Base-by-base conservation (phyloP, 2,113 vertebrate species). In the Prolemur simus region DNA sequence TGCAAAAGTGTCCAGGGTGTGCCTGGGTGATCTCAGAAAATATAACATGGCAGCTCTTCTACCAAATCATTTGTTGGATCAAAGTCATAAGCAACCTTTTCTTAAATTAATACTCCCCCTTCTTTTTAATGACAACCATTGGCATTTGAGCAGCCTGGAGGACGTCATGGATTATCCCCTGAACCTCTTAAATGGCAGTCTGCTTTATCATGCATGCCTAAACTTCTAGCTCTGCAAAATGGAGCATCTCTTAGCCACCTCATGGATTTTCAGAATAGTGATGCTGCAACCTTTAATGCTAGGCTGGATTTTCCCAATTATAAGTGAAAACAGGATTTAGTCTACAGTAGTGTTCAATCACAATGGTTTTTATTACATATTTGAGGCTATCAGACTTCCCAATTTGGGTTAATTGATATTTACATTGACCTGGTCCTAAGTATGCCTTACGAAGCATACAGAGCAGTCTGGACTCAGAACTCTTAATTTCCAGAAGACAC, bases 401-500 rank as follows among this genome's bases (percentile, higher is more conserved):
- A 77, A 21, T 64, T 89, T 2, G 1, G 15, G 29, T 69, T 73
- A 71, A 74, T 60, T 82, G 71, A 68, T 87, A 18, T 27, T 87
- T 74, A 76, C 60, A 13, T 58, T 45, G 49, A 77, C 83, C 77
- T 56, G 21, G 11, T 82, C 81, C 37, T 49, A 39, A 84, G 37
- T 85, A 17, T 7, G 13, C 47, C 83, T 91, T 87, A 21, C 63
- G 54, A 89, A 63, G 15, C 49, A 37, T 52, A 49, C 37, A 93
- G 69, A 56, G 42, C 91, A 68, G 49, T 91, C 66, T 27, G 34
- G 42, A 71, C 87, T 83, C 68, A 76, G 56, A 89, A 86, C 45
- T 64, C 49, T 78, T 78, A 17, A 91, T 96, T 96, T 96, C 42
- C 78, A 69, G 23, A 84, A 93, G 87, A 87, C n/a, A 37, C 3